Percentiles rank a stretch among this genome's conserved stretches.
Evolutionary conservation across 2,797 vertebrate species (phyloP).

Genomic region (Remorina albescens): DNA sequence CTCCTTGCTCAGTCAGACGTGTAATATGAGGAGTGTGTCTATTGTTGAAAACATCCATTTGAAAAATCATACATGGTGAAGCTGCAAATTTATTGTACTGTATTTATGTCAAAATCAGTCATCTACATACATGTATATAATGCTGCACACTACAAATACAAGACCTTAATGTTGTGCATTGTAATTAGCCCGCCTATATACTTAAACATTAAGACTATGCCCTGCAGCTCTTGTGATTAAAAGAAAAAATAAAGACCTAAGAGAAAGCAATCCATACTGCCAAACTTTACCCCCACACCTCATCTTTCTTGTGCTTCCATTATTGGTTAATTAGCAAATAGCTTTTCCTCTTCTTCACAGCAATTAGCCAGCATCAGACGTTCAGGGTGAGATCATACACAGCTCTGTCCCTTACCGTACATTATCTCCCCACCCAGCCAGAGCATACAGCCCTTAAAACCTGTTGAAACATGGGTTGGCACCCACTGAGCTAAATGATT

Average conservation of each 20-base stretch:
- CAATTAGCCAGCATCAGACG: constrained; percentile 71
- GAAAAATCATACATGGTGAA: background rate
- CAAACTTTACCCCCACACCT: constrained; percentile 46
- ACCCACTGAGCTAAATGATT: constrained; percentile 59
- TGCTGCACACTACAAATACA: constrained; percentile 23
- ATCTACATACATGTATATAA: constrained; percentile 1
- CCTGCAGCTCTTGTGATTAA: constrained; percentile 31
- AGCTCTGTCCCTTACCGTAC: constrained; percentile 52
- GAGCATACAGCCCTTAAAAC: constrained; percentile 53
- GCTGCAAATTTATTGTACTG: constrained; percentile 16
- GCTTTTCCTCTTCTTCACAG: constrained; percentile 70
- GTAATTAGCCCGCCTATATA: constrained; percentile 42
- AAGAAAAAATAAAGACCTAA: constrained; percentile 4
- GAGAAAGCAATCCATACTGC: constrained; percentile 40
- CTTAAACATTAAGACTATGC: constrained; percentile 33
- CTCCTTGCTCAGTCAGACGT: constrained; percentile 28
- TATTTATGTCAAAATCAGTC: constrained; percentile 1
- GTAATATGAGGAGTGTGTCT: constrained; percentile 21
- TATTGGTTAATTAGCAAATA: constrained; percentile 77
- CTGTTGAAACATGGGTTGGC: constrained; percentile 57
- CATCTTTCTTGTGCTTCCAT: constrained; percentile 57
- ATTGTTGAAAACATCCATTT: constrained; percentile 16
- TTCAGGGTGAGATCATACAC: constrained; percentile 72
- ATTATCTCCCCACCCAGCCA: constrained; percentile 42
- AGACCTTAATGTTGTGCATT: constrained; percentile 16